Base-by-base conservation (phyloP, 2,888 invertebrate species). In the Zygaena filipendulae region DNA sequence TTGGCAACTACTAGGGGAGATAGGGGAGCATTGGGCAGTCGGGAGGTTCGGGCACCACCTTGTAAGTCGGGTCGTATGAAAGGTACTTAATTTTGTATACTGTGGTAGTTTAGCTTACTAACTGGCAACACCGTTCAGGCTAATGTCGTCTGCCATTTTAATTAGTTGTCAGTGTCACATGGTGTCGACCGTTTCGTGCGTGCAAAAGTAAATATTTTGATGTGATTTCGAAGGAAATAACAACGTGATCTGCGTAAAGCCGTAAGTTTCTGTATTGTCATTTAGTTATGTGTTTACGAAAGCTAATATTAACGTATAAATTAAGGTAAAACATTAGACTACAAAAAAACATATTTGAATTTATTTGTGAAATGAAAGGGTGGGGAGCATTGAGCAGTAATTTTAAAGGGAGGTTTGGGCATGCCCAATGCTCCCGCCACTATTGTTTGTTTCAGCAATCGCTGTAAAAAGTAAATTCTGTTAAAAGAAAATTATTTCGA, bases 171-270 rank as follows among this genome's bases (percentile, higher is more conserved):
- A 30, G 25, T 18, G 13, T 19, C 21, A 26, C 23, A 21, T 23
- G 25, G 11, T 21, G 14, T 13, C 13, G 25, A 18, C 26, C 24
- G 27, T 26, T 29, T 30, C 13, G 19, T 25, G 26, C 26, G 28
- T 31, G 27, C 25, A 29, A 16, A 33, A 36, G 32, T 35, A 38
- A 38, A 34, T 35, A 32, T 36, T 36, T 36, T 36, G 23, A 28
- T 30, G 30, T 29, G 36, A 26, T 36, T 36, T 30, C 21, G 21
- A 21, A 19, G 10, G 21, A 21, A 21, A 23, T 33, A 33, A 22
- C 32, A 36, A 26, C 29, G 25, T 25, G 30, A 33, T 26, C 28
- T 29, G 16, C 27, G 27, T 25, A 26, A 30, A 33, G 29, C 30
- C 25, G 29, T 35, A 30, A 27, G 25, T 34, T 29, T 29, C 27